Evolutionary conservation across 2,797 vertebrate genomes (phyloP).

Genomic region (Scyliorhinus canicula): DNA sequence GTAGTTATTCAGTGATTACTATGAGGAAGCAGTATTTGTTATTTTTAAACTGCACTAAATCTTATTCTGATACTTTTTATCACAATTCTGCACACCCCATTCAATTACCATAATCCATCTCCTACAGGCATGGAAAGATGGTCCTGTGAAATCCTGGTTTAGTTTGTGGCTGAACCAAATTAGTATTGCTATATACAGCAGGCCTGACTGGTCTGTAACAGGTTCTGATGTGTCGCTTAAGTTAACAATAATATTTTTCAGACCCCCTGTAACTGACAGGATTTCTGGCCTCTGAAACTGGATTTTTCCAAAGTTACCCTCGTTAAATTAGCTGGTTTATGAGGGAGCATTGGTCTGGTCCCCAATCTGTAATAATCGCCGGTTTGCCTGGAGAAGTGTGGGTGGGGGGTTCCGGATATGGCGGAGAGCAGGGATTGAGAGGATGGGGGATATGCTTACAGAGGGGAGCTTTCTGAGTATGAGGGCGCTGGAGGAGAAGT

Average conservation of each 20-base stretch:
- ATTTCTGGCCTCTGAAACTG: background rate
- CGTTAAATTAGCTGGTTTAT: no score
- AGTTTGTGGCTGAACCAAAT: background rate
- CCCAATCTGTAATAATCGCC: no score
- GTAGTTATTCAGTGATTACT: background rate
- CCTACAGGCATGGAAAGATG: background rate
- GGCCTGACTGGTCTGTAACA: background rate
- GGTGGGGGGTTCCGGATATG: no score
- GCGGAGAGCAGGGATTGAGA: no score
- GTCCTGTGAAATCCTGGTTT: background rate
- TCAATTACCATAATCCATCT: background rate
- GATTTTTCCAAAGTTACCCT: no score
- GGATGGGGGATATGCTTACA: no score
- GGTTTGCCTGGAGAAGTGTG: no score
- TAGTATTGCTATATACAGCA: background rate
- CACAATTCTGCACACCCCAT: background rate
- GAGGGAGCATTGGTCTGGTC: no score
- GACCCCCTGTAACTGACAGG: background rate
- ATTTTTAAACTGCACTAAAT: background rate
- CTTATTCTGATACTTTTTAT: background rate
- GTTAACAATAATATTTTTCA: background rate
- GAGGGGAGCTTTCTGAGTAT: no score
- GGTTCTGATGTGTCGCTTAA: background rate
- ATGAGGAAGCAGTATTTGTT: background rate
- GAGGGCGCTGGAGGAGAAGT: no score